These are phyloP conservation scores for Pyrgilauda ruficollis DNA, from an alignment of 2,113 vertebrate species.

Conservation along the genomic window DNA sequence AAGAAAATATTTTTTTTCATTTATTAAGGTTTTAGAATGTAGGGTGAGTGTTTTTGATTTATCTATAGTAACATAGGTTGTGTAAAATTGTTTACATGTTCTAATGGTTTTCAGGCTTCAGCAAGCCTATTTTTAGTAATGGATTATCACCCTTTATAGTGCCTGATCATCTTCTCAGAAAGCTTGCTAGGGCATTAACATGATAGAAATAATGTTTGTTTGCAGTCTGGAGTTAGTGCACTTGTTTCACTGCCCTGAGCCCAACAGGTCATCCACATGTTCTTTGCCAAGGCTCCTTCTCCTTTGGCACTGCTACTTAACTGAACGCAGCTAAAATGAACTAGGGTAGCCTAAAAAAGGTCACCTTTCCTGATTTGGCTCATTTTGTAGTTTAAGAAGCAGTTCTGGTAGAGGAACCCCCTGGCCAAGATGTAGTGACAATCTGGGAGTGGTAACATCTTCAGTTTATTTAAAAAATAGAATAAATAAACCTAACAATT, in stretches of 20 bases:
- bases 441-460: neutral
- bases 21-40: neutral
- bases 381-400: neutral
- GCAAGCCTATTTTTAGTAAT: constrained; percentile 52
- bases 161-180: constrained; percentile 52
- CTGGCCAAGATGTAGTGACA: neutral
- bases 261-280: neutral
- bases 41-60: neutral
- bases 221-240: neutral
- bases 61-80: neutral
- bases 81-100: neutral
- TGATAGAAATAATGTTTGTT: constrained; percentile 23
- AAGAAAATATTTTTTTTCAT: neutral
- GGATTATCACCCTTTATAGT: constrained; percentile 58
- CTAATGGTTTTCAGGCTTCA: constrained; percentile 25
- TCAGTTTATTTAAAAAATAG: neutral
- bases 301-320: neutral
- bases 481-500: neutral
- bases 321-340: neutral
- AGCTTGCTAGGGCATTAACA: constrained; percentile 26
- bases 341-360: neutral
- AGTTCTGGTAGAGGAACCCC: neutral
- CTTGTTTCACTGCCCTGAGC: neutral
- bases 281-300: neutral
- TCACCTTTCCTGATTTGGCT: neutral